A percentile compares a stretch with the other conserved stretches of the same genome.
Conservation (phyloP, 2,113 vertebrate genomes). For the Micromys minutus region DNA sequence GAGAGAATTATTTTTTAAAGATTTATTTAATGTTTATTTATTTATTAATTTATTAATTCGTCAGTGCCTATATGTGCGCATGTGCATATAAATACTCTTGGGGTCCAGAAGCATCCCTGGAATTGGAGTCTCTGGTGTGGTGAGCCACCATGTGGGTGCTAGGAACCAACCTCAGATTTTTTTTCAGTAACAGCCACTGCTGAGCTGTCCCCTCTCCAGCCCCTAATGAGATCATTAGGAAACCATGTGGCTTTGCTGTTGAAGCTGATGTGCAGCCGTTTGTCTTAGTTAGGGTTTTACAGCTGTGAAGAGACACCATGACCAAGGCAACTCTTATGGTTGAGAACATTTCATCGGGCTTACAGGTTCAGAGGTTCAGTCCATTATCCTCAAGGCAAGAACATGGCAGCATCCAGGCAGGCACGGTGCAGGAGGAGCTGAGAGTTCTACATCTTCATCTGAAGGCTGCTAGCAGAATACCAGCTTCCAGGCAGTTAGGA, state of each 20-base stretch:
- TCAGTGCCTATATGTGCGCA: neutral
- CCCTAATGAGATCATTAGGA: neutral
- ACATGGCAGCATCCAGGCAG: too few species aligned
- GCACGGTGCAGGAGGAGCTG: too few species aligned
- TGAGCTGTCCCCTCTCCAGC: neutral
- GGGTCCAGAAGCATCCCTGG: neutral
- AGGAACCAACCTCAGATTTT: neutral
- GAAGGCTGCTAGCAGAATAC: too few species aligned
- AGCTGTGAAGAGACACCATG: too few species aligned
- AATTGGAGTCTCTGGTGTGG: neutral
- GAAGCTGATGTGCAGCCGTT: too few species aligned
- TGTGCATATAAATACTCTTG: neutral
- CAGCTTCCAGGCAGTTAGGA: too few species aligned
- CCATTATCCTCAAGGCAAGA: too few species aligned
- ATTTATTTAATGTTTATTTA: neutral
- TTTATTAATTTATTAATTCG: neutral
- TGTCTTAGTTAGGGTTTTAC: too few species aligned
- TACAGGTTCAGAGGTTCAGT: too few species aligned
- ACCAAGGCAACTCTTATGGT: too few species aligned
- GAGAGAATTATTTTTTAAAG: neutral
- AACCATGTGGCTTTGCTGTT: neutral
- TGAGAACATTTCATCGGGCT: too few species aligned
- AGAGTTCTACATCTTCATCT: too few species aligned
- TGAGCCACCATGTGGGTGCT: neutral
- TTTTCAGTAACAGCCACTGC: neutral